These are phyloP conservation scores for Myiotriccus ornatus DNA, from an alignment of 2,797 vertebrate genomes.

Conservation along the genomic window DNA sequence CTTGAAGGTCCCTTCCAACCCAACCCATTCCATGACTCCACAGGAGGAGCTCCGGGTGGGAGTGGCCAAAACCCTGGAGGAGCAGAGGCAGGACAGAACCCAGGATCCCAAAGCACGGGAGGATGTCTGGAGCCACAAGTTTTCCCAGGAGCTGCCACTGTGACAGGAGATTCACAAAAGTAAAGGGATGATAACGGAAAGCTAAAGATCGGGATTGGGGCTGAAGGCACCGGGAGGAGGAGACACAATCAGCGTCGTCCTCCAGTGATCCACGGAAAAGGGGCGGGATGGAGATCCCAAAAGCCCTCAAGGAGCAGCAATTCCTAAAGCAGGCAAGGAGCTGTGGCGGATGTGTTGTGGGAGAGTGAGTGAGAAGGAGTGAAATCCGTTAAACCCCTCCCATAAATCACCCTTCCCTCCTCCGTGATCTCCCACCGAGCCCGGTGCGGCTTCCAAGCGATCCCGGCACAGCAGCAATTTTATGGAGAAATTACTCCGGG, in stretches of 20 bases:
- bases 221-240: background rate
- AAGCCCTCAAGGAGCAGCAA: background rate
- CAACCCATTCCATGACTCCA: background rate
- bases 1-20: background rate
- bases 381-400: background rate
- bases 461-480: background rate
- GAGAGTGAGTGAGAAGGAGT: background rate
- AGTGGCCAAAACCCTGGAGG: background rate
- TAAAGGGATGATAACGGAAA: accelerated
- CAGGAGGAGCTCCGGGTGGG: background rate
- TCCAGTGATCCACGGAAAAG: too few relatives aligned
- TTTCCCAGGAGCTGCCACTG: background rate
- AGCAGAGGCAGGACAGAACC: background rate
- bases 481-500: background rate
- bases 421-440: background rate
- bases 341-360: background rate
- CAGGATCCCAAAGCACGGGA: background rate
- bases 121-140: background rate
- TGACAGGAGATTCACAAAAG: background rate
- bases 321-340: background rate
- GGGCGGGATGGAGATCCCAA: background rate
- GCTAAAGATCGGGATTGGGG: background rate
- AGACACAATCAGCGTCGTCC: background rate
- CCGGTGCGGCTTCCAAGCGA: background rate
- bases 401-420: background rate